Conservation (phyloP, 2,113 vertebrate genomes). For the Parus major region DNA sequence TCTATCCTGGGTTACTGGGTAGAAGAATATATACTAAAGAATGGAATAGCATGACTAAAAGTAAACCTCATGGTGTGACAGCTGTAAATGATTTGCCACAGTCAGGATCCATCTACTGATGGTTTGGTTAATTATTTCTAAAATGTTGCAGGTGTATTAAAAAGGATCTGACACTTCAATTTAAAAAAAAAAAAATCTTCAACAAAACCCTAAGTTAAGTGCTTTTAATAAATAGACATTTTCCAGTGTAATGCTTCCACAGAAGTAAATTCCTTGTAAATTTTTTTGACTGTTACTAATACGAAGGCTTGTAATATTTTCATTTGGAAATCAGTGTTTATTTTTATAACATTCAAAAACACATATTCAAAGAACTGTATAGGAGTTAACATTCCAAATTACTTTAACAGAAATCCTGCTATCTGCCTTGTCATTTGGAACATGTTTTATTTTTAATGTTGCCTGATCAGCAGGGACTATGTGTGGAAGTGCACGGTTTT, state of each 20-base stretch:
- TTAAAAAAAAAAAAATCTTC: neutral
- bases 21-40: neutral
- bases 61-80: neutral
- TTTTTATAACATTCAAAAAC: neutral
- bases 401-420: neutral
- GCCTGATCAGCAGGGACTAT: neutral
- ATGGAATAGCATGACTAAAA: neutral
- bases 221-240: neutral
- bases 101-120: neutral
- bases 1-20: neutral
- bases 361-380: neutral
- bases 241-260: neutral
- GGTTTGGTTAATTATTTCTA: neutral
- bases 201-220: neutral
- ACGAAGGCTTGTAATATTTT: neutral
- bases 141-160: neutral
- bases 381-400: neutral
- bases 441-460: neutral
- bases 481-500: neutral
- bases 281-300: neutral
- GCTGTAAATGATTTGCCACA: neutral
- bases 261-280: neutral
- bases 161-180: neutral
- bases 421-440: neutral
- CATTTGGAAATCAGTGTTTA: neutral